These are phyloP conservation scores for Cheilosia soror DNA, from an alignment of 2,888 invertebrate species.

Conservation along the genomic window DNA sequence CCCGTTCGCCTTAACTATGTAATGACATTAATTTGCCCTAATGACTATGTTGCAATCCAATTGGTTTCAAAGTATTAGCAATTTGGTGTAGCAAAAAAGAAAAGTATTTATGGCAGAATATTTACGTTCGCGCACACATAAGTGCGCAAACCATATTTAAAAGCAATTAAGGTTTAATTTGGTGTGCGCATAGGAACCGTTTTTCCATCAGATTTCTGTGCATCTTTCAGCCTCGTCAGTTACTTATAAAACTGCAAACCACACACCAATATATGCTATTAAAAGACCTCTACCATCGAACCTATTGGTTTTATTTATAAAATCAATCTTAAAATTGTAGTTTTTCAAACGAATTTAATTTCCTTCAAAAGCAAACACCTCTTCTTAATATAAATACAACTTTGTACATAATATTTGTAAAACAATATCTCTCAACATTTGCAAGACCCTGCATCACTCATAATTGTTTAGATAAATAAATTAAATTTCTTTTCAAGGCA, in stretches of 20 bases:
- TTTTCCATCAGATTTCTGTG: not conserved
- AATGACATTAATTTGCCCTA: no score
- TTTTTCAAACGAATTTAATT: no score
- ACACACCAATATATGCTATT: not conserved
- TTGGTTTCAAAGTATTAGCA: no score
- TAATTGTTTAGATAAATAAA: constrained; percentile 43
- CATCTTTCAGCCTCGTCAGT: not conserved
- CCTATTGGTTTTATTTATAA: not conserved
- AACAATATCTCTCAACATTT: constrained; percentile 1
- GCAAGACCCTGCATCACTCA: constrained; percentile 50
- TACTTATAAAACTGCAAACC: not conserved
- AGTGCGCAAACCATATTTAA: not conserved
- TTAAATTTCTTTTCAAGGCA: constrained; percentile 15
- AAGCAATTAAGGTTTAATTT: not conserved
- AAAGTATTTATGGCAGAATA: no score
- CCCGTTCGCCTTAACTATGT: no score
- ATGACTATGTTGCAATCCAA: no score
- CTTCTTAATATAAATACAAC: not conserved
- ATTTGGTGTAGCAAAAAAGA: no score
- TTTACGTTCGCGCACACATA: not conserved
- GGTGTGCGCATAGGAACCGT: not conserved
- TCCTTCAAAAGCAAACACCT: not conserved
- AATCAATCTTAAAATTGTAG: not conserved
- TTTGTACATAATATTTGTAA: constrained; percentile 16
- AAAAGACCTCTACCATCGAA: not conserved